A percentile compares a stretch with the other conserved stretches of the same genome.
phyloP scores from a whole-genome alignment of 2,888 invertebrate genomes.

The Drosophila melanosoma region DNA sequence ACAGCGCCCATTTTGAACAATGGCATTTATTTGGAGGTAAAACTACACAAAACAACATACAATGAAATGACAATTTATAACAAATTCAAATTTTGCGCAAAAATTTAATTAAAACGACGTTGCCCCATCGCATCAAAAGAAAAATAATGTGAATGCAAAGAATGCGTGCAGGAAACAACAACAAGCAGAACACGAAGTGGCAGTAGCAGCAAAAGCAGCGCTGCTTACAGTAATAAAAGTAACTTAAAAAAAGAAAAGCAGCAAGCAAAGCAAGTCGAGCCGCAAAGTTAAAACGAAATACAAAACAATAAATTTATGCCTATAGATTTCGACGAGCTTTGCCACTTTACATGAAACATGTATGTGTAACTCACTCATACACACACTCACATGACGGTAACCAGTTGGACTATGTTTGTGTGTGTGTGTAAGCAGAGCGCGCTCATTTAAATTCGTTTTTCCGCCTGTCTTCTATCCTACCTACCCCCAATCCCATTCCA shows the following conservation, averaged over 20 bases:
- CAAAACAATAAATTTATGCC: conserved; percentile 80
- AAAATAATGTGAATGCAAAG: conserved; percentile 56
- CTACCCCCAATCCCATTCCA: conserved; percentile 47
- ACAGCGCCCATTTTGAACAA: conserved; percentile 66
- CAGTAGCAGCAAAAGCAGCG: conserved; percentile 12
- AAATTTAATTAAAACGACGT: conserved; percentile 57
- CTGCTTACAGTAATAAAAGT: conserved; percentile 50
- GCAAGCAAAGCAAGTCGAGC: conserved; percentile 38
- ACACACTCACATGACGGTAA: conserved; percentile 39
- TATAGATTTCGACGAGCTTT: conserved; percentile 72
- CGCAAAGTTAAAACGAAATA: conserved; percentile 58
- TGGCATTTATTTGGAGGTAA: conserved; percentile 82
- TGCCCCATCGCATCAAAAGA: conserved; percentile 20
- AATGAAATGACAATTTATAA: conserved; percentile 60
- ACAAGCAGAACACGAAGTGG: conserved; percentile 36
- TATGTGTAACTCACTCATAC: conserved; percentile 58
- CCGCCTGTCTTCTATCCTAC: conserved; percentile 55
- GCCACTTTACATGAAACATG: conserved; percentile 63
- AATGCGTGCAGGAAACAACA: conserved; percentile 57
- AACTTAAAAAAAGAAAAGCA: conserved; percentile 31
- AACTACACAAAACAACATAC: conserved; percentile 27
- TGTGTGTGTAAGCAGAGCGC: conserved; percentile 33
- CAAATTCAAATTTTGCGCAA: conserved; percentile 37
- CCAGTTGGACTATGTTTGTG: conserved; percentile 51
- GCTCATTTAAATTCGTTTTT: conserved; percentile 77